Evolutionary conservation across 1,140 invertebrate species (phyloP).

Genomic region (Temnothorax curvispinosus): DNA sequence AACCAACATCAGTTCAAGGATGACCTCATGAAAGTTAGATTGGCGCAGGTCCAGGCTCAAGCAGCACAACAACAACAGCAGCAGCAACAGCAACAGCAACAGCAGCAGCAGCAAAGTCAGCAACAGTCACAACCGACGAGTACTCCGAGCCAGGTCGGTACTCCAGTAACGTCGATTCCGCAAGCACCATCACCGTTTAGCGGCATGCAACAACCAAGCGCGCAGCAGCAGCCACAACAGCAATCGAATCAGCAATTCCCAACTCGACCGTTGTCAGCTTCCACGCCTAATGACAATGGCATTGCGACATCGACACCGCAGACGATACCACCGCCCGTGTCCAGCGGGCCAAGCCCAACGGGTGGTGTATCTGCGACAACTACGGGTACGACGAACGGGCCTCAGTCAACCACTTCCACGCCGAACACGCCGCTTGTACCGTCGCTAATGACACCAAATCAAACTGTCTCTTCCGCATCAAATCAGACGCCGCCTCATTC

Average conservation of each 20-base stretch:
- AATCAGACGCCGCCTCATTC: slow-evolving; percentile 85
- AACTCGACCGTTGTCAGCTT: slow-evolving; percentile 78
- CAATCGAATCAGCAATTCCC: slow-evolving; percentile 82
- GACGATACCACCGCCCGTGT: slow-evolving; percentile 80
- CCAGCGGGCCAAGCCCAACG: slow-evolving; percentile 81
- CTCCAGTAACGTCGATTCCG: slow-evolving; percentile 79
- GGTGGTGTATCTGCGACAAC: slow-evolving; percentile 74
- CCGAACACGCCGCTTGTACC: slow-evolving; percentile 83
- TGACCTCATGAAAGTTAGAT: slow-evolving; percentile 87
- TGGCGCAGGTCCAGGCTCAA: slow-evolving; percentile 81
- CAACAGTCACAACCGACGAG: slow-evolving; percentile 79
- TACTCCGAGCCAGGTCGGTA: slow-evolving; percentile 74
- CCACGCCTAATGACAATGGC: slow-evolving; percentile 81
- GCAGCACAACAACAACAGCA: slow-evolving; percentile 75
- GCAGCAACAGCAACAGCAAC: slow-evolving; percentile 72
- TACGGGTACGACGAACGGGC: slow-evolving; percentile 77
- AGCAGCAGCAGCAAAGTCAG: slow-evolving; percentile 72
- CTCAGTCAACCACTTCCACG: slow-evolving; percentile 82
- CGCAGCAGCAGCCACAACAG: slow-evolving; percentile 69
- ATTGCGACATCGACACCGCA: slow-evolving; percentile 80
- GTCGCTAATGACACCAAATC: slow-evolving; percentile 83
- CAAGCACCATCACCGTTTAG: slow-evolving; percentile 86
- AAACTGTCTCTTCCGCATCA: slow-evolving; percentile 77
- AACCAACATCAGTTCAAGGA: slow-evolving; percentile 84
- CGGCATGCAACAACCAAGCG: slow-evolving; percentile 71